Conservation (phyloP, 2,797 vertebrate species). For the Coluber constrictor region DNA sequence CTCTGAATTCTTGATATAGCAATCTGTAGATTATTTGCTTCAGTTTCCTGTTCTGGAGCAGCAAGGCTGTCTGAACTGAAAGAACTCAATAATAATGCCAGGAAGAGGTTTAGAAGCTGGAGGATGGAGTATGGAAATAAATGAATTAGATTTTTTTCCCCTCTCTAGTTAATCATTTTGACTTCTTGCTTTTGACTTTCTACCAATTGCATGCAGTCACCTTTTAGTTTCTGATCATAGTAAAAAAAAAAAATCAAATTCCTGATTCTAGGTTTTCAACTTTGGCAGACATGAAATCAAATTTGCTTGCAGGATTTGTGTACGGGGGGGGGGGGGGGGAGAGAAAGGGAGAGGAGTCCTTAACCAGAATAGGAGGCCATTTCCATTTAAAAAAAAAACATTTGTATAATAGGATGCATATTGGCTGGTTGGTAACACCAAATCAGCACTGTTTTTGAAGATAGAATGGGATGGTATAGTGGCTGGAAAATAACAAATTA, state of each 20-base stretch:
- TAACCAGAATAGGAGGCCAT: not conserved
- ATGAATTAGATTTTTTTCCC: not conserved
- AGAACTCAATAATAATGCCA: slow-evolving; percentile 93
- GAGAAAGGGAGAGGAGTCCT: not conserved
- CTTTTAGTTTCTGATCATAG: not conserved
- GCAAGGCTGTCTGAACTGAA: slow-evolving; percentile 94
- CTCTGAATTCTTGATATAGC: slow-evolving; percentile 85
- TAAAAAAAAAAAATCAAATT: not conserved
- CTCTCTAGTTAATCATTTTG: not conserved
- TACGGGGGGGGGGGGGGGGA: too few species aligned
- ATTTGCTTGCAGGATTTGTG: not conserved
- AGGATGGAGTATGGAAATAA: slow-evolving; percentile 7
- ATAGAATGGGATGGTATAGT: not conserved
- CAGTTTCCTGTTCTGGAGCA: slow-evolving; percentile 80
- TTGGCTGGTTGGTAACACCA: not conserved
- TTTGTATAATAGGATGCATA: not conserved
- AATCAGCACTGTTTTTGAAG: not conserved
- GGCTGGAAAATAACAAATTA: not conserved
- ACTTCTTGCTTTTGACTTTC: not conserved
- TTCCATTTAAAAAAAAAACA: not conserved
- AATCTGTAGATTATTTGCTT: slow-evolving; percentile 89
- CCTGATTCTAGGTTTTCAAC: not conserved
- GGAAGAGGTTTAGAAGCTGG: slow-evolving; percentile 93
- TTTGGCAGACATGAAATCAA: not conserved
- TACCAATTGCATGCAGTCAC: not conserved